Conservation (phyloP, 2,113 vertebrate genomes). For the Menidia beryllina region DNA sequence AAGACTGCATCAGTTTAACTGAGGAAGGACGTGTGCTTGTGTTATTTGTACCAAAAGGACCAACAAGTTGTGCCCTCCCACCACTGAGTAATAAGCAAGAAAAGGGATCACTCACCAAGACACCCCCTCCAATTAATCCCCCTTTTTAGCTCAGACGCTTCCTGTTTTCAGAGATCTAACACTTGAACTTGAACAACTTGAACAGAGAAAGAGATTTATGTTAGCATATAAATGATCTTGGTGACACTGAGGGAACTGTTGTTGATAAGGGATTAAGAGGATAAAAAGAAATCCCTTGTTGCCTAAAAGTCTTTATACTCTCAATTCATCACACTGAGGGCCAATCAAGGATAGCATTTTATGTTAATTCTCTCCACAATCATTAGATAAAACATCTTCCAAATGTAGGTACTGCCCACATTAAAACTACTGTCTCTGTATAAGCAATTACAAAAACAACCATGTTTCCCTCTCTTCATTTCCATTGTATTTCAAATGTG, state of each 20-base stretch:
- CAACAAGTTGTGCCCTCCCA: not conserved
- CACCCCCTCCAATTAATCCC: conserved; percentile 81
- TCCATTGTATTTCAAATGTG: no score
- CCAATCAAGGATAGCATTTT: not conserved
- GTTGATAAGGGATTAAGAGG: not conserved
- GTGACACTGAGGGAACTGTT: not conserved
- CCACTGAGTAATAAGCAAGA: not conserved
- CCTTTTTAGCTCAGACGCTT: conserved; percentile 53
- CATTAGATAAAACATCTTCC: not conserved
- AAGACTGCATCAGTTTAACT: not conserved
- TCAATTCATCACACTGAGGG: no score
- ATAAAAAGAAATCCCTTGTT: no score
- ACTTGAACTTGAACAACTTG: not conserved
- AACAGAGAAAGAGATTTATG: not conserved
- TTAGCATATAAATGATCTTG: not conserved
- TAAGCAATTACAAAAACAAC: not conserved
- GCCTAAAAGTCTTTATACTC: no score
- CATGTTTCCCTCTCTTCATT: no score
- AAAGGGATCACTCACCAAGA: conserved; percentile 74
- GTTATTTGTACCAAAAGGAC: not conserved
- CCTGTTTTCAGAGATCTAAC: conserved; percentile 19
- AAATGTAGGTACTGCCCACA: not conserved
- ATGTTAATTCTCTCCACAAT: not conserved
- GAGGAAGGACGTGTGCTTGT: not conserved
- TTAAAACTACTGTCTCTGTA: not conserved